phyloP scores from a whole-genome alignment of 1,140 invertebrate genomes.

The Thaumatotibia leucotreta region DNA sequence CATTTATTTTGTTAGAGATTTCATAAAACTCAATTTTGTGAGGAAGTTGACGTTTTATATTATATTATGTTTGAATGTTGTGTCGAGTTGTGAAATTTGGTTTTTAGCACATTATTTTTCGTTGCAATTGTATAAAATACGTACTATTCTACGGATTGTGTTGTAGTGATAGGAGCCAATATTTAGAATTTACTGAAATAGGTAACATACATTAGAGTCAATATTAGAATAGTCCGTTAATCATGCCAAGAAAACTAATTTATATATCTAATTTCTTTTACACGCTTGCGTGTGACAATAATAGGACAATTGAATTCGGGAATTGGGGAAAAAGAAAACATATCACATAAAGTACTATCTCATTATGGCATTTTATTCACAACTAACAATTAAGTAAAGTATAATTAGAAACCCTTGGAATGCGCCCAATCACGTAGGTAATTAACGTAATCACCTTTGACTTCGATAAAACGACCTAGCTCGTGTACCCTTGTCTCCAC shows the following conservation, averaged over 20 bases:
- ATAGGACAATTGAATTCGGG: background rate
- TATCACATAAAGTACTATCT: background rate
- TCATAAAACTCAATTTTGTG: background rate
- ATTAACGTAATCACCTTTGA: constrained; percentile 87
- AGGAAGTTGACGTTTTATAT: background rate
- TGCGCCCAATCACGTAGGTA: constrained; percentile 83
- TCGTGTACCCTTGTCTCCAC: constrained; percentile 88
- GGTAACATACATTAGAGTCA: no score
- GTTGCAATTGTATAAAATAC: no score
- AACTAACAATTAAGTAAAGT: background rate
- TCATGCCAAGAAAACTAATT: no score
- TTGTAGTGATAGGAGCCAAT: no score
- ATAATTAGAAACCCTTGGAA: constrained; percentile 84
- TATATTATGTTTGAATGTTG: background rate
- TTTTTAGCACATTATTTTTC: no score
- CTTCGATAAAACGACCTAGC: constrained; percentile 82
- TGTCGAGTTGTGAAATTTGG: no score
- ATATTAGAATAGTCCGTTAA: no score
- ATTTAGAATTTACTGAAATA: no score
- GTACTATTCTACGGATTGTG: no score
- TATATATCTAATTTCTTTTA: no score
- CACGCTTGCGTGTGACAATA: no score
- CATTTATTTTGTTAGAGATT: constrained; percentile 12
- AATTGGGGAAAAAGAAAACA: background rate
- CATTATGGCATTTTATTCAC: background rate